phyloP scores from a whole-genome alignment of 2,888 invertebrate genomes.

The Micoletzkya japonica region DNA sequence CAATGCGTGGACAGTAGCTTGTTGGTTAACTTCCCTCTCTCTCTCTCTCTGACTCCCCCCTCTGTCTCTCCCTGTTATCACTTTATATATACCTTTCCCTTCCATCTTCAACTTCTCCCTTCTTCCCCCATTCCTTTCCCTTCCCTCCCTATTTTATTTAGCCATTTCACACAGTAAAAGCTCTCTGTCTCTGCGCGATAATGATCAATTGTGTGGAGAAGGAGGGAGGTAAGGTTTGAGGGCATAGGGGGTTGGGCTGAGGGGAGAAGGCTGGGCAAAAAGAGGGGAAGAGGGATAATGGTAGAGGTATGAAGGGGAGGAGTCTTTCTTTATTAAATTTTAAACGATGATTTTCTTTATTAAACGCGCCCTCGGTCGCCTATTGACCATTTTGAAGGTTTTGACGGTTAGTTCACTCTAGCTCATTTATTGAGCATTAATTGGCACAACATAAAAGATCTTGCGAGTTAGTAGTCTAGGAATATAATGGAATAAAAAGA shows the following conservation, averaged over 20 bases:
- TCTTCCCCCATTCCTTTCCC: background rate
- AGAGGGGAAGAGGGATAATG: background rate
- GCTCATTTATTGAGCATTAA: no score
- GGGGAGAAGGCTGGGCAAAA: slow-evolving; percentile 5
- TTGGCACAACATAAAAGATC: no score
- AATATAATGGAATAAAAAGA: no score
- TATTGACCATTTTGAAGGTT: no score
- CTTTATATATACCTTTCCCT: no score
- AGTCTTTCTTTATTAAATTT: background rate
- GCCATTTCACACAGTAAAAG: background rate
- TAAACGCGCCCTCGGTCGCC: no score
- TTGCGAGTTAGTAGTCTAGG: no score
- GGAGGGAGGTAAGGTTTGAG: slow-evolving; percentile 7
- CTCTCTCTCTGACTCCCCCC: background rate
- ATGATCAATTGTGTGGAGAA: background rate
- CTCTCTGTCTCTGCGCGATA: background rate
- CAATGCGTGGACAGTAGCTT: no score
- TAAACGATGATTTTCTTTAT: background rate
- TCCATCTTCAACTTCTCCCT: background rate
- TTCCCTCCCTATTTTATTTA: background rate
- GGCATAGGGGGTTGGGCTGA: background rate
- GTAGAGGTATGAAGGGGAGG: background rate
- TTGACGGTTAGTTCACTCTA: no score
- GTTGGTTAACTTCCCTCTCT: background rate
- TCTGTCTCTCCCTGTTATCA: background rate